Evolutionary conservation across 2,888 invertebrate genomes (phyloP).

Genomic region (Acanthopleura granulata): DNA sequence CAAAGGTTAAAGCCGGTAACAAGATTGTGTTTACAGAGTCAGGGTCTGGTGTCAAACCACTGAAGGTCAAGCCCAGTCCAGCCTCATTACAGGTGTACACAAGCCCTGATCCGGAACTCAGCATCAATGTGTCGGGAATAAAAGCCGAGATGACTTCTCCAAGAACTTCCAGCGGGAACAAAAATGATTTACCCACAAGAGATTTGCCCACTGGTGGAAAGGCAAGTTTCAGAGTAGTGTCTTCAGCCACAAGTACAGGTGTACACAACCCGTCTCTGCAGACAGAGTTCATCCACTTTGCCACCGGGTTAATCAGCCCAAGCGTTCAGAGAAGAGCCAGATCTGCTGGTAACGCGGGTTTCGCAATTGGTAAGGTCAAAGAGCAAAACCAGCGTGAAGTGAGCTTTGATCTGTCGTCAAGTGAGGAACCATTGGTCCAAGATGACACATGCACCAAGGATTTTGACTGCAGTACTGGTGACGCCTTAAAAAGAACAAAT

Average conservation of each 20-base stretch:
- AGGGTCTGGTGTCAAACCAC: neutral
- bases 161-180: neutral
- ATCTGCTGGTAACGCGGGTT: neutral
- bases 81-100: neutral
- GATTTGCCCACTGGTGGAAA: neutral
- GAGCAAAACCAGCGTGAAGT: neutral
- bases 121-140: neutral
- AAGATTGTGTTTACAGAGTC: no score
- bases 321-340: neutral
- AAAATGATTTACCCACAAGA: neutral
- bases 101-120: neutral
- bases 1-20: no score
- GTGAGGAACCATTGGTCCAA: neutral
- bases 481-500: neutral
- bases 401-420: neutral
- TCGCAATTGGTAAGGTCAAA: neutral
- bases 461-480: no score
- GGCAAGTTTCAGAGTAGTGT: neutral
- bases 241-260: neutral
- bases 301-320: neutral
- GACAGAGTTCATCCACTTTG: constrained; percentile 7
- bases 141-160: neutral
- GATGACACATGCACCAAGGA: neutral
- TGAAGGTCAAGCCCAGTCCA: neutral
- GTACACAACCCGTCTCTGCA: neutral